Conservation (phyloP, 2,113 vertebrate species). For the Lagopus leucura region DNA sequence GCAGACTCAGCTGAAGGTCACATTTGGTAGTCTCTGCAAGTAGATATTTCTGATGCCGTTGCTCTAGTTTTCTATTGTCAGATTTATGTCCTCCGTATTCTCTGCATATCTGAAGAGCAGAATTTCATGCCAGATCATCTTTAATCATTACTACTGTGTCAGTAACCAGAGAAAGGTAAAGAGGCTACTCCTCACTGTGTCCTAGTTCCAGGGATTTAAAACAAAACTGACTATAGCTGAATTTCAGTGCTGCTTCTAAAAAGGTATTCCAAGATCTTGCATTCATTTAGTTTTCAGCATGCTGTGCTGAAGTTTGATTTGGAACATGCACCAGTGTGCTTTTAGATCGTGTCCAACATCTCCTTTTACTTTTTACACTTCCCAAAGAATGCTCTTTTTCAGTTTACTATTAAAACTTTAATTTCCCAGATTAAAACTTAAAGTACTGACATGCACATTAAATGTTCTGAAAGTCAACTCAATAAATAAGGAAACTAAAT, state of each 20-base stretch:
- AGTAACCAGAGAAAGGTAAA: not conserved
- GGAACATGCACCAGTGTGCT: not conserved
- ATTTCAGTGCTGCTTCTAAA: not conserved
- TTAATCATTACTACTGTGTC: not conserved
- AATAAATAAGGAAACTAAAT: not conserved
- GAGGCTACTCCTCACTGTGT: not conserved
- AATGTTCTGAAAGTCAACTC: not conserved
- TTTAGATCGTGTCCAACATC: not conserved
- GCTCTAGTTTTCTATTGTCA: conserved; percentile 86
- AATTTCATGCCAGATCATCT: not conserved
- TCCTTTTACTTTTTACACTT: not conserved
- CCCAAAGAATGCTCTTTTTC: not conserved
- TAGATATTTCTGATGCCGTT: conserved; percentile 89
- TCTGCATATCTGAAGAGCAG: conserved; percentile 80
- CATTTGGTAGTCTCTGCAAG: conserved; percentile 86
- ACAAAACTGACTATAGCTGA: not conserved
- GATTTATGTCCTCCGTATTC: conserved; percentile 81
- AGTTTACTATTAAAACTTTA: not conserved
- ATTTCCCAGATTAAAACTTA: not conserved
- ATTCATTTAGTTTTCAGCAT: not conserved
- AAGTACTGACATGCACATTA: not conserved
- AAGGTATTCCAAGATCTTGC: not conserved
- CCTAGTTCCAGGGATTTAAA: not conserved
- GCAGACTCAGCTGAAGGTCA: conserved; percentile 86
- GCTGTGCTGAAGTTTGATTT: not conserved